These are phyloP conservation scores for Lithophane ornitopus DNA, from an alignment of 2,888 invertebrate species.

Conservation along the genomic window DNA sequence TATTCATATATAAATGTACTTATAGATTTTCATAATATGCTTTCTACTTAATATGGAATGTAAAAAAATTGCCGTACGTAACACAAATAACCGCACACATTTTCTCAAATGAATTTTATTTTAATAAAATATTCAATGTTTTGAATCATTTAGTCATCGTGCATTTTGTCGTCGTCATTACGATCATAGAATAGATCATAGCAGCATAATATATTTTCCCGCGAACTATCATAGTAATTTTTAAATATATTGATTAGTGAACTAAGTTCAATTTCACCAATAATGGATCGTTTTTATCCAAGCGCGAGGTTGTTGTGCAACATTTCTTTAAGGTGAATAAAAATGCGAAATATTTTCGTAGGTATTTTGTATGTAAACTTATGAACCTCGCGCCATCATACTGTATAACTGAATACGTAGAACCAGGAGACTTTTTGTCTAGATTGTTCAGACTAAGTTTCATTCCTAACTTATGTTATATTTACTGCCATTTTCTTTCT, in stretches of 20 bases:
- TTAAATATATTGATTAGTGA: conserved; percentile 24
- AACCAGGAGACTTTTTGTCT: conserved; percentile 45
- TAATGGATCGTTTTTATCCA: conserved; percentile 3
- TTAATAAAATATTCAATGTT: conserved; percentile 18
- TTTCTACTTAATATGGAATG: conserved; percentile 27
- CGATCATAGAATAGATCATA: conserved; percentile 2
- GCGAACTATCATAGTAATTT: neutral
- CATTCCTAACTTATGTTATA: conserved; percentile 57
- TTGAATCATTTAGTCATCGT: conserved; percentile 33
- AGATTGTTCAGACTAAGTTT: conserved; percentile 43
- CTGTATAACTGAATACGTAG: conserved; percentile 13
- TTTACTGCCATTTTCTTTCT: conserved; percentile 74
- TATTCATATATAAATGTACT: conserved; percentile 42
- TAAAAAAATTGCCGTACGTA: neutral
- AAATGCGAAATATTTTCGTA: conserved; percentile 45
- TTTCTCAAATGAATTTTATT: conserved; percentile 28
- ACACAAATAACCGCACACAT: conserved; percentile 46
- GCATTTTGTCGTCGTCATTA: conserved; percentile 32
- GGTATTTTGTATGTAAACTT: conserved; percentile 24
- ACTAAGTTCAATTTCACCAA: conserved; percentile 5
- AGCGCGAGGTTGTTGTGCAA: neutral
- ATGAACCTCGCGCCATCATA: conserved; percentile 17
- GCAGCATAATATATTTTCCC: conserved; percentile 53
- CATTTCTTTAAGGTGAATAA: conserved; percentile 13
- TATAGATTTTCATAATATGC: conserved; percentile 33